Evolutionary conservation across 2,797 vertebrate genomes (phyloP).

Genomic region (Pitangus sulphuratus): DNA sequence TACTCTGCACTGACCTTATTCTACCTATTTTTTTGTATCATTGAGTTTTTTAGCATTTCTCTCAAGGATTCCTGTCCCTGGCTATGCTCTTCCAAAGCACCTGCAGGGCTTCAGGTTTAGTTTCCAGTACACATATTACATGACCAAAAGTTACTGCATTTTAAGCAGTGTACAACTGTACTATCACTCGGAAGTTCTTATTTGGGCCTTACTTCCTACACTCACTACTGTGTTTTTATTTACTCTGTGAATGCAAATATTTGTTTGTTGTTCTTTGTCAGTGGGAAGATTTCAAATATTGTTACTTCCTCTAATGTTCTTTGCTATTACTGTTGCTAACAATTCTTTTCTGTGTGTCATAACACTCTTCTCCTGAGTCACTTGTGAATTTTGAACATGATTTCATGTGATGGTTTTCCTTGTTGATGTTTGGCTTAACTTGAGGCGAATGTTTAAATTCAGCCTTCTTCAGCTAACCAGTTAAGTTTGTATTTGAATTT

Average conservation of each 20-base stretch:
- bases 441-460: not conserved
- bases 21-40: not conserved
- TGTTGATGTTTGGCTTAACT: not conserved
- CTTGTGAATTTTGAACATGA: not conserved
- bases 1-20: not conserved
- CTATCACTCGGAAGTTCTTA: too few species aligned
- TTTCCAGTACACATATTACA: not conserved
- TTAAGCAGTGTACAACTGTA: not conserved
- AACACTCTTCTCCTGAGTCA: not conserved
- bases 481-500: not conserved
- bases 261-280: not conserved
- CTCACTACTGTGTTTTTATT: not conserved
- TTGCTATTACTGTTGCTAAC: not conserved
- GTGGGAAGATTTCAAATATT: not conserved
- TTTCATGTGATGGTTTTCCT: not conserved
- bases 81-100: not conserved
- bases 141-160: not conserved
- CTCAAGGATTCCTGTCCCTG: not conserved
- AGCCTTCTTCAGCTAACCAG: not conserved
- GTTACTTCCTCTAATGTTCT: not conserved
- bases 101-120: not conserved
- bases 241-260: not conserved
- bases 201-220: not conserved
- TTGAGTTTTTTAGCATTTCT: not conserved
- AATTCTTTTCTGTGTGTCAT: not conserved